Percentiles rank a stretch among this genome's conserved stretches.
Conservation (phyloP, 2,113 vertebrate species). For the Syngnathoides biaculeatus region DNA sequence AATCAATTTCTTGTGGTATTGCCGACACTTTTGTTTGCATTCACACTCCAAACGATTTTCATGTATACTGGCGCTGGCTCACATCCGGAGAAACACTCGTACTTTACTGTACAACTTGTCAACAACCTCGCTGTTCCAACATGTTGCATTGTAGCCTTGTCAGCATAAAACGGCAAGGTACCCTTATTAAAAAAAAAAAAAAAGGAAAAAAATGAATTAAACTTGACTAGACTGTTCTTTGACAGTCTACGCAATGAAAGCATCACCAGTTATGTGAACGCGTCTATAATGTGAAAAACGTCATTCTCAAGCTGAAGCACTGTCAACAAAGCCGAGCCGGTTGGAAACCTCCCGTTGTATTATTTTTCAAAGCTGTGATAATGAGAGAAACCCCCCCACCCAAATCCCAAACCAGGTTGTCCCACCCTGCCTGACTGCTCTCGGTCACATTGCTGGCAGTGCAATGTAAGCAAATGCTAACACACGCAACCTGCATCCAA, state of each 20-base stretch:
- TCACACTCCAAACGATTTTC: not conserved
- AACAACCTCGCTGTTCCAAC: not conserved
- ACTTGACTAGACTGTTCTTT: not conserved
- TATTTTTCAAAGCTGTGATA: conserved; percentile 1
- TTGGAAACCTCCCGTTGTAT: not conserved
- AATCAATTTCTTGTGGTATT: not conserved
- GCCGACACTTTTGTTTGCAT: not conserved
- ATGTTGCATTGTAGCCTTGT: not conserved
- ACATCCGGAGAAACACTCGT: too few species aligned
- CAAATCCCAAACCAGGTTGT: not conserved
- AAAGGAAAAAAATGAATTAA: too few species aligned
- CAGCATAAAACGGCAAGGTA: not conserved
- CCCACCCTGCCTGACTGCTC: not conserved
- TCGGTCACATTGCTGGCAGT: not conserved
- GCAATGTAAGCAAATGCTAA: not conserved
- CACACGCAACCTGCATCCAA: not conserved
- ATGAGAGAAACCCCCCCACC: not conserved
- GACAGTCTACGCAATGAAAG: not conserved
- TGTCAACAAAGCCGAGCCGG: not conserved
- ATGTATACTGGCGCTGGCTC: not conserved
- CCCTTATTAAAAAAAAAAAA: not conserved
- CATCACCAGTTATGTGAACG: not conserved
- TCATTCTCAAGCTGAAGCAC: not conserved
- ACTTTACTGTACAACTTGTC: not conserved
- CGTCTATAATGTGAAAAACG: conserved; percentile 21